Base-by-base conservation (phyloP, 37 sponge, comb jelly and placozoan genomes). In the Mnemiopsis leidyi region DNA sequence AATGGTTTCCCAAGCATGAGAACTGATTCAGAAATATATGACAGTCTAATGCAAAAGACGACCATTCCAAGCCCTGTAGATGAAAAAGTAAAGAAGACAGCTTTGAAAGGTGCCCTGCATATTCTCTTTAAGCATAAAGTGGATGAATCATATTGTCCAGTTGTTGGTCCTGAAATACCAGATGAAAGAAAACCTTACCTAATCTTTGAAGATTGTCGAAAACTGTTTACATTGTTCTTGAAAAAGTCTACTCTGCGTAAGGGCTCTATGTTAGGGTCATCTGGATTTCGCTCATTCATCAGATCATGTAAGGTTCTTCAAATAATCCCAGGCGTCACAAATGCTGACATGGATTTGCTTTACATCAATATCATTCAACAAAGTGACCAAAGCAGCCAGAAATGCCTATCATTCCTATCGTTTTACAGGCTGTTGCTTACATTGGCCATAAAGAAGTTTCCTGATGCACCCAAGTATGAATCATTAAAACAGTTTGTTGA, bases 1-100 rank as follows among this genome's bases (percentile, higher is more conserved):
- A 95, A 95, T 77, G 93, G 94, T 3, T 71, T 94, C 36, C 95
- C 95, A 1, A 94, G 94, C 93, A 90, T 94, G 38, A 37, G 77
- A 77, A 92, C 92, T 38, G 94, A 93, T 38, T 92, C 39, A 36
- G 95, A 95, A 68, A 40, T 85, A 24, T 38, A 40, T 40, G 90
- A 85, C 39, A 25, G 23, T 2, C 26, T 85, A 3, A 40, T 40
- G 61, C 21, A 38, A 3, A 85, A 85, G 25, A 85, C 90, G 23
- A 85, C 90, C 23, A 25, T 85, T 39, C 40, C 90, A 1, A 85
- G 90, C 48, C 90, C 90, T 85, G 90, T 85, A 23, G 90, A 85
- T 40, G 36, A 29, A 23, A 38, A 40, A 40, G 90, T 85, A 0
- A 85, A 85, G 48, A 85, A 85, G 48, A 40, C n/a, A 5, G 90